Conservation (phyloP, 2,888 invertebrate species). For the Chymomyza procnemis region DNA sequence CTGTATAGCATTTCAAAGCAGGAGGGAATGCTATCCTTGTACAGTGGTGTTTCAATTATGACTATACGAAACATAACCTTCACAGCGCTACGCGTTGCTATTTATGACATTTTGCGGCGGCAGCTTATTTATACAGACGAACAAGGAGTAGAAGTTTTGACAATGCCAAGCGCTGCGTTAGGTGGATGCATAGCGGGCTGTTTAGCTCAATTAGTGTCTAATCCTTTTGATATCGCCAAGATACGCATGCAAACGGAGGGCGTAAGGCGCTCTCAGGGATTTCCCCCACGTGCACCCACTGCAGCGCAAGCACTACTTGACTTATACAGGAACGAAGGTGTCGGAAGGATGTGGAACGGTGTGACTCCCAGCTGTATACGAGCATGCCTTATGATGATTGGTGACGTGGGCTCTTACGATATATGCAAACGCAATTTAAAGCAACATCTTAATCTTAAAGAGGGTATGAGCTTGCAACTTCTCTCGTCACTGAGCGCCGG, state of each 20-base stretch:
- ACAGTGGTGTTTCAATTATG: slow-evolving; percentile 45
- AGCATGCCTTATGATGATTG: slow-evolving; percentile 86
- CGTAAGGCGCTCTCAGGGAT: slow-evolving; percentile 85
- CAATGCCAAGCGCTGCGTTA: slow-evolving; percentile 24
- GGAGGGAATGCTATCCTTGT: slow-evolving; percentile 31
- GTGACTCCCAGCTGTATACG: slow-evolving; percentile 91
- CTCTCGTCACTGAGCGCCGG: slow-evolving; percentile 80
- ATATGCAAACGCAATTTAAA: slow-evolving; percentile 78
- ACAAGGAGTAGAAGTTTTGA: slow-evolving; percentile 21
- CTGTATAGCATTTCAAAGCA: slow-evolving; percentile 25
- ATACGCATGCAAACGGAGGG: slow-evolving; percentile 96
- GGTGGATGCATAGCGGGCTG: slow-evolving; percentile 25
- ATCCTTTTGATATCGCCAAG: slow-evolving; percentile 93
- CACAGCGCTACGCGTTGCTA: slow-evolving; percentile 38
- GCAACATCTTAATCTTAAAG: not conserved
- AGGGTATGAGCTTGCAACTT: too few relatives aligned
- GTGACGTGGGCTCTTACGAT: slow-evolving; percentile 91
- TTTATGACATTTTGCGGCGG: slow-evolving; percentile 30
- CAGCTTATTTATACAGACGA: slow-evolving; percentile 12
- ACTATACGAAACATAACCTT: slow-evolving; percentile 33
- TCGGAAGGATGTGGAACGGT: slow-evolving; percentile 90
- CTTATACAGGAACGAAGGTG: slow-evolving; percentile 85
- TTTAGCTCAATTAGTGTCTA: slow-evolving; percentile 76
- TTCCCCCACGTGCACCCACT: slow-evolving; percentile 86
- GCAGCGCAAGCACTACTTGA: slow-evolving; percentile 86